Percentiles rank a stretch among this genome's conserved stretches.
Evolutionary conservation across 2,797 vertebrate species (phyloP).

Genomic region (Moxostoma hubbsi): DNA sequence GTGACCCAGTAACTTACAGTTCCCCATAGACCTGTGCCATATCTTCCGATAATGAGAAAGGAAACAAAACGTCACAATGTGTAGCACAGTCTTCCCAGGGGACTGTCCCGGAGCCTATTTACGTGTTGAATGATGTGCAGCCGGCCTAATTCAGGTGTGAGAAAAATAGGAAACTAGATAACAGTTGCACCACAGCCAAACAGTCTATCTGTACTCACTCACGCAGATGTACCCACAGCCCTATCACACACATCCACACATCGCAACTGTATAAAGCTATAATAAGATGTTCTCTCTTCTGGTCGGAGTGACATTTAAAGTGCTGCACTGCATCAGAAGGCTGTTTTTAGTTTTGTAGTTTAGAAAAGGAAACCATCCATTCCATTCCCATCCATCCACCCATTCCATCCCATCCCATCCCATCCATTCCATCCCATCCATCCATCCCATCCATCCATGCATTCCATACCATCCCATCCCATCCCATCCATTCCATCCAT

Average conservation of each 20-base stretch:
- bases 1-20: conserved; percentile 14
- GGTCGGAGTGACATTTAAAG: conserved; percentile 1
- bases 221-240: background rate
- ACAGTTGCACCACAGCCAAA: conserved; percentile 8
- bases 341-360: background rate
- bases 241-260: background rate
- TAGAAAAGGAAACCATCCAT: background rate
- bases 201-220: background rate
- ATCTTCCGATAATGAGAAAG: conserved; percentile 36
- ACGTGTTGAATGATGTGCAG: conserved; percentile 11
- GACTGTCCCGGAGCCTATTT: background rate
- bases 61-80: conserved; percentile 26
- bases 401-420: no score
- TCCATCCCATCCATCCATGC: no score
- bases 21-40: conserved; percentile 28
- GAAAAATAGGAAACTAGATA: conserved; percentile 44
- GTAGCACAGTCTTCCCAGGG: conserved; percentile 13
- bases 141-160: conserved; percentile 27
- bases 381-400: no score
- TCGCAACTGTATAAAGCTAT: background rate
- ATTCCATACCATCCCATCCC: no score
- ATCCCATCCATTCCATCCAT: no score
- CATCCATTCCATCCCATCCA: no score
- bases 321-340: background rate
- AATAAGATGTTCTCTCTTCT: background rate